These are phyloP conservation scores for Lycopodina hypogea DNA, from an alignment of 37 sponge, comb jelly and placozoan species.

Conservation along the genomic window DNA sequence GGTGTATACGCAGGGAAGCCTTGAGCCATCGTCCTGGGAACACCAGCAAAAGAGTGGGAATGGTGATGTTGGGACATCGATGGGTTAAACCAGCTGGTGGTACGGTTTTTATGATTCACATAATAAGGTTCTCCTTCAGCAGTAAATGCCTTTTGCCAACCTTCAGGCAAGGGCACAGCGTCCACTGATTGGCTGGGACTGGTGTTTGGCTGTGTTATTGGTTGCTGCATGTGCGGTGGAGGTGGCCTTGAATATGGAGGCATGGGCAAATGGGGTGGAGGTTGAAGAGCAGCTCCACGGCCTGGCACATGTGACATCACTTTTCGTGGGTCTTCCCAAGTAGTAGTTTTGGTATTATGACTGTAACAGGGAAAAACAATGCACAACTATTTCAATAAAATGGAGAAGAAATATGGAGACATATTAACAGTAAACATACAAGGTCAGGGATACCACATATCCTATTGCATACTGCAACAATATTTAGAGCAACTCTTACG, in stretches of 20 bases:
- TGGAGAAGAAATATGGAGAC: background rate
- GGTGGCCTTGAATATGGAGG: conserved; percentile 26
- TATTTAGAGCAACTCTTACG: too few relatives aligned
- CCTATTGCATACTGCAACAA: too few relatives aligned
- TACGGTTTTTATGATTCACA: conserved; percentile 58
- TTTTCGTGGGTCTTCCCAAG: conserved; percentile 81
- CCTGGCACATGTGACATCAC: background rate
- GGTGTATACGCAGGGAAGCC: background rate
- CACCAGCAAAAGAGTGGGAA: conserved; percentile 38
- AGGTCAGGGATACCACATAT: too few relatives aligned
- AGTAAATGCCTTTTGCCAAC: conserved; percentile 61
- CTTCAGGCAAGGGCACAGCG: conserved; percentile 40
- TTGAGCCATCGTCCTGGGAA: background rate
- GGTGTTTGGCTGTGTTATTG: conserved; percentile 2
- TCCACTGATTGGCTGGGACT: conserved; percentile 26
- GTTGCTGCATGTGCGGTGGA: conserved; percentile 16
- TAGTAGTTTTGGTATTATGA: conserved; percentile 64
- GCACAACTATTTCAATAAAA: background rate
- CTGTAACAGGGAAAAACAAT: conserved; percentile 18
- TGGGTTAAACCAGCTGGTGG: conserved; percentile 68
- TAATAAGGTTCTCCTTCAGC: conserved; percentile 66
- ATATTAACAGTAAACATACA: too few relatives aligned
- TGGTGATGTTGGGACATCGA: conserved; percentile 40
- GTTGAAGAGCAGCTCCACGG: conserved; percentile 1
- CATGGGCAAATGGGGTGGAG: conserved; percentile 20